These are phyloP conservation scores for Hydrotaea cyrtoneurina DNA, from an alignment of 2,888 invertebrate species.

Conservation along the genomic window DNA sequence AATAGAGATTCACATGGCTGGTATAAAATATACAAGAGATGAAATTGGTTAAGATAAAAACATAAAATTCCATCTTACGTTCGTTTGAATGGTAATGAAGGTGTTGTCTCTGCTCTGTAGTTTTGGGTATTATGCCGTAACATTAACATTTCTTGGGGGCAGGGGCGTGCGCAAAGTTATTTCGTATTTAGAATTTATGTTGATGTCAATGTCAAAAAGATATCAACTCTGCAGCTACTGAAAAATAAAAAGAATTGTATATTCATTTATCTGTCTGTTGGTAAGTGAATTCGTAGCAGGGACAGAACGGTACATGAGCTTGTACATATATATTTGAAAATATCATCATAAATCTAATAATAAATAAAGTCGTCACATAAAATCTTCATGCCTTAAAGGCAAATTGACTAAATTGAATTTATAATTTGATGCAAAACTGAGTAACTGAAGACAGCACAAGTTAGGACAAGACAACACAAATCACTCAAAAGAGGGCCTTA, in stretches of 20 bases:
- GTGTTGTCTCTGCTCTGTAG: constrained; percentile 13
- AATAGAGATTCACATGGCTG: background rate
- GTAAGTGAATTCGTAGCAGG: background rate
- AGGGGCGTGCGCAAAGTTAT: constrained; percentile 12
- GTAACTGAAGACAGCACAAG: no score
- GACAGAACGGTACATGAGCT: background rate
- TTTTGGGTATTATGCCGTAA: constrained; percentile 12
- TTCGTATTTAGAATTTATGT: constrained; percentile 38
- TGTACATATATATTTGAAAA: background rate
- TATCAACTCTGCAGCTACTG: background rate
- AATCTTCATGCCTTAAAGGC: constrained; percentile 25
- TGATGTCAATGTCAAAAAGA: constrained; percentile 45
- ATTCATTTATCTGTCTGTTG: constrained; percentile 9
- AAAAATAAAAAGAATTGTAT: background rate
- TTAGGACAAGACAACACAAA: background rate
- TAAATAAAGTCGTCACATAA: constrained; percentile 53
- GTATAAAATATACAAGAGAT: constrained; percentile 12
- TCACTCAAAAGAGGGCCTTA: background rate
- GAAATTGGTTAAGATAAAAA: constrained; percentile 38
- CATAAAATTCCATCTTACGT: constrained; percentile 21
- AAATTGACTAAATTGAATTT: constrained; percentile 51
- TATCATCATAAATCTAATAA: constrained; percentile 50
- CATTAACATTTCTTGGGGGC: constrained; percentile 39
- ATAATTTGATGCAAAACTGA: constrained; percentile 50
- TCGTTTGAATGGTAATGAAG: constrained; percentile 30